Evolutionary conservation across 2,888 invertebrate species (phyloP), one percentile per base, ranked within the genome.

Genomic region (Micropterix aruncella): DNA sequence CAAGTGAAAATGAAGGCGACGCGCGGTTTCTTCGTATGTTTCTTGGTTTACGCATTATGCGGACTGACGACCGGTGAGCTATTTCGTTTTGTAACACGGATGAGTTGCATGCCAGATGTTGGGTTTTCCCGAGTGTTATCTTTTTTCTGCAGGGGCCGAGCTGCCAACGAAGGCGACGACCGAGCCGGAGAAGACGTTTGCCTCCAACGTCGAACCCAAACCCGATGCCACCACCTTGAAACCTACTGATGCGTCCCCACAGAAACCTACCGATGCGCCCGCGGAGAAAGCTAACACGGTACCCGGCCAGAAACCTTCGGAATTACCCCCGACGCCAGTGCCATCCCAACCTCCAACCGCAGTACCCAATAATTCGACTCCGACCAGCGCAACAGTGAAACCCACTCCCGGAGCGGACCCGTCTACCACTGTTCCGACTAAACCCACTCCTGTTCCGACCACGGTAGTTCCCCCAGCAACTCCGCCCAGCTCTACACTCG

Each of bases 381-480:
- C 53, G 3, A 45, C n/a, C n/a, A n/a, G n/a, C n/a, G n/a, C n/a
- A n/a, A n/a, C n/a, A n/a, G n/a, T n/a, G n/a, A n/a, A n/a, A n/a
- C n/a, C n/a, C n/a, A n/a, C n/a, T n/a, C n/a, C n/a, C n/a, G n/a
- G n/a, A n/a, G n/a, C 42, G 37, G 43, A 37, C 39, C 44, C 19
- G 43, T 41, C 51, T 15, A 46, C 53, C 4, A 46, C 54, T 14
- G 51, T 55, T 16, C 50, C 59, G 18, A 58, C 62, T 15, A 49
- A 55, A 19, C 55, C 60, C n/a, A 46, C 47, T 18, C 53, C 59
- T 45, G 41, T 53, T 9, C 55, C 63, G 2, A 57, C 60, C 36
- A 54, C 51, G 2, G 38, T 46, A 9, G 37, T 41, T 16, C 18
- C 50, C 2, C 12, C 47, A 12, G 42, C 47, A 2, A 44, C 48